These are phyloP conservation scores for Epirrhoe alternata DNA, from an alignment of 2,888 invertebrate genomes.

Conservation along the genomic window DNA sequence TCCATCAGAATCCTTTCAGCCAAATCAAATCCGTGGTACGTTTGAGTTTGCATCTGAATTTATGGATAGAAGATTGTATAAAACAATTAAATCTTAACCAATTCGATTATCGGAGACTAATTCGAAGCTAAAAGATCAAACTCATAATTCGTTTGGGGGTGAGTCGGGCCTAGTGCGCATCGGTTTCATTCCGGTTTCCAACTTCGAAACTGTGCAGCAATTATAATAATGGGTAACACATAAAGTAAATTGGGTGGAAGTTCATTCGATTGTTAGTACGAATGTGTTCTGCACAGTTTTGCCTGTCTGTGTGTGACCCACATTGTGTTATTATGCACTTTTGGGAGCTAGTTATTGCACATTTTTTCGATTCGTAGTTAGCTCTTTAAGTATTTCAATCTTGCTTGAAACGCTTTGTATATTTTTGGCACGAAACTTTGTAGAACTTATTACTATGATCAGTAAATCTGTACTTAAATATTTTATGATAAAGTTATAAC, in stretches of 20 bases:
- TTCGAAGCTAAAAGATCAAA: slow-evolving; percentile 55
- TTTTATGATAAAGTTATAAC: background rate
- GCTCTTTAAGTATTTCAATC: background rate
- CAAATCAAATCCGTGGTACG: background rate
- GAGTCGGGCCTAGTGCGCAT: slow-evolving; percentile 57
- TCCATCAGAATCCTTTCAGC: slow-evolving; percentile 1
- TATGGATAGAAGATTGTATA: background rate
- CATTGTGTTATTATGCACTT: slow-evolving; percentile 48
- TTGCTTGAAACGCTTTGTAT: background rate
- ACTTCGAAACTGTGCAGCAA: slow-evolving; percentile 71
- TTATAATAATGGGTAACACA: slow-evolving; percentile 77
- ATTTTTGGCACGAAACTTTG: background rate
- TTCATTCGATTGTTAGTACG: slow-evolving; percentile 68
- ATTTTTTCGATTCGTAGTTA: slow-evolving; percentile 3
- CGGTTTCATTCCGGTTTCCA: slow-evolving; percentile 53
- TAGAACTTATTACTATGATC: background rate
- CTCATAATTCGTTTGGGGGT: slow-evolving; percentile 58
- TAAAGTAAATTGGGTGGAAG: slow-evolving; percentile 75
- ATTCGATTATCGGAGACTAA: slow-evolving; percentile 26
- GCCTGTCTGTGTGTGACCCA: slow-evolving; percentile 52
- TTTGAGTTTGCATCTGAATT: background rate
- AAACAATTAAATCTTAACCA: slow-evolving; percentile 9
- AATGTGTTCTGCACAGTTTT: slow-evolving; percentile 60
- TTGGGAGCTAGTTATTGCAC: slow-evolving; percentile 21
- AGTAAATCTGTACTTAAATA: background rate